Percentiles rank a stretch among this genome's conserved stretches.
Evolutionary conservation across 2,888 invertebrate species (phyloP).

Genomic region (Apamea crenata): DNA sequence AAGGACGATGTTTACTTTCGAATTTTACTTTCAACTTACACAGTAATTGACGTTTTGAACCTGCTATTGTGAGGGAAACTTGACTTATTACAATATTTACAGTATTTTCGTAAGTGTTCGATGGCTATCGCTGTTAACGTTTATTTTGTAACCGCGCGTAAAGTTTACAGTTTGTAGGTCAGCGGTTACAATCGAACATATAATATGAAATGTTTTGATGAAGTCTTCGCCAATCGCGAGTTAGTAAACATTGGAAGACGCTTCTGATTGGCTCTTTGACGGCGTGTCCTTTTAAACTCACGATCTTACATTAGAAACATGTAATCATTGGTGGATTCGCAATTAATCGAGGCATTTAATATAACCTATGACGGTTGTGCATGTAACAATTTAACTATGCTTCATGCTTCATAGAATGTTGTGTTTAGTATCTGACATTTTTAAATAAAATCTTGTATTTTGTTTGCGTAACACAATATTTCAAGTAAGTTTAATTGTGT

Average conservation of each 20-base stretch:
- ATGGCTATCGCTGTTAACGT: conserved; percentile 37
- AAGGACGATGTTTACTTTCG: conserved; percentile 65
- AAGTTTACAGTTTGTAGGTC: conserved; percentile 65
- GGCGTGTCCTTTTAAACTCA: conserved; percentile 66
- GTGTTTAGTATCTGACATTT: conserved; percentile 13
- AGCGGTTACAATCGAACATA: conserved; percentile 60
- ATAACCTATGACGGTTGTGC: conserved; percentile 58
- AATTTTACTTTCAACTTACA: conserved; percentile 54
- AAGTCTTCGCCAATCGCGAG: conserved; percentile 59
- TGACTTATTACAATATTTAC: conserved; percentile 36
- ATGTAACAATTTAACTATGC: conserved; percentile 38
- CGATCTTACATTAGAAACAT: conserved; percentile 63
- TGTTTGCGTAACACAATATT: background rate
- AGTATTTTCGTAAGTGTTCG: conserved; percentile 49
- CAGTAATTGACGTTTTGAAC: conserved; percentile 40
- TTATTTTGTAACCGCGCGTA: conserved; percentile 46
- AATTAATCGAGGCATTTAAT: conserved; percentile 66
- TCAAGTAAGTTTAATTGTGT: background rate
- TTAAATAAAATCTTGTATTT: conserved; percentile 25
- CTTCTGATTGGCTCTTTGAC: conserved; percentile 57
- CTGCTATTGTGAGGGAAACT: conserved; percentile 36
- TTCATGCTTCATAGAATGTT: conserved; percentile 1
- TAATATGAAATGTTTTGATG: conserved; percentile 63
- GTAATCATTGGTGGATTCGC: conserved; percentile 68
- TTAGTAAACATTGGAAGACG: conserved; percentile 41